Evolutionary conservation across 2,113 vertebrate genomes (phyloP).

Genomic region (Aramus guarauna): DNA sequence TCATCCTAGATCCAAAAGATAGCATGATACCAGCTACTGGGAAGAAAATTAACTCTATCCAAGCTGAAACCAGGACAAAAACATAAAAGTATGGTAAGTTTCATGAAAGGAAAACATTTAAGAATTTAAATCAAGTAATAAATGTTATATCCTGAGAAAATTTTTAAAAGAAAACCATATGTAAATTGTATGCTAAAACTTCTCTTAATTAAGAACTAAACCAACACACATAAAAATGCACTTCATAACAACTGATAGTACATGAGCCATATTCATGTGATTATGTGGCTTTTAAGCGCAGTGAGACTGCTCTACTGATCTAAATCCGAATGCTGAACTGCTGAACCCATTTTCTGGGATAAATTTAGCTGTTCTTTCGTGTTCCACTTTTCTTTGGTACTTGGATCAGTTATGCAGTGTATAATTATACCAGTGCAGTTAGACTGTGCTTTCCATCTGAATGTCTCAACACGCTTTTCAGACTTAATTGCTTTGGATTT

Average conservation of each 20-base stretch:
- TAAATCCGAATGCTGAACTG: conserved; percentile 51
- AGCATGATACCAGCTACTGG: no score
- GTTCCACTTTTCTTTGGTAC: conserved; percentile 39
- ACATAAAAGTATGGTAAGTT: not conserved
- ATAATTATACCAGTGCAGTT: conserved; percentile 33
- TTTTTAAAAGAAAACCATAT: not conserved
- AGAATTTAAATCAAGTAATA: not conserved
- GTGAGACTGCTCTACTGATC: conserved; percentile 56
- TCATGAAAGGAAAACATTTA: not conserved
- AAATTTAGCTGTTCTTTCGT: conserved; percentile 53
- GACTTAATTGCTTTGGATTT: conserved; percentile 37
- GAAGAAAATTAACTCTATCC: no score
- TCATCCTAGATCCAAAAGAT: no score
- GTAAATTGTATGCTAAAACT: not conserved
- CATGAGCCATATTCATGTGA: conserved; percentile 31
- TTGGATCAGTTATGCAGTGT: conserved; percentile 33
- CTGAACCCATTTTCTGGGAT: conserved; percentile 54
- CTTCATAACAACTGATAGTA: not conserved
- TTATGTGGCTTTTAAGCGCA: not conserved
- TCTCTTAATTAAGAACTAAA: conserved; percentile 35
- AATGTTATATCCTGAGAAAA: not conserved
- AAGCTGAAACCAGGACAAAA: not conserved
- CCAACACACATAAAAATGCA: conserved; percentile 13
- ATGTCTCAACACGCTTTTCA: conserved; percentile 8
- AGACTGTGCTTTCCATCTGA: conserved; percentile 19